Evolutionary conservation across 2,888 invertebrate genomes (phyloP), one percentile per base, ranked within the genome.

Genomic region (Maniola hyperantus): DNA sequence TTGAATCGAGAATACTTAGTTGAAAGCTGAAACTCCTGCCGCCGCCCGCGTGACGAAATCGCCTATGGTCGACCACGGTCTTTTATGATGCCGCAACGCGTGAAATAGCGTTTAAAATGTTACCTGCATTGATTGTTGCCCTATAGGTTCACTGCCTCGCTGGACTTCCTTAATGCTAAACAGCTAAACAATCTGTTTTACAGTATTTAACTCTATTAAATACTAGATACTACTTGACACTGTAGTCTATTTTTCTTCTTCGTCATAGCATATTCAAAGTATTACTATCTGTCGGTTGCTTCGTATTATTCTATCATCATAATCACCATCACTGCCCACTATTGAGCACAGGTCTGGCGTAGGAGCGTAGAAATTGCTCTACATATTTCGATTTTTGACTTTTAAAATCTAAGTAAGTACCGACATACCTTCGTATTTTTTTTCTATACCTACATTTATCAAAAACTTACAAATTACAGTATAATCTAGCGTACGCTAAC

Each of bases 41-140:
- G 36, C 60, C 46, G 59, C 72, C 60, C 46, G 59, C 72, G 73
- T 72, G 72, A 73, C 74, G 68, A 73, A 73, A 72, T 68, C 13
- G 53, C 67, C 70, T 46, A 55, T 54, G 59, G 65, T 61, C 18
- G 34, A 34, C 66, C 68, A 66, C 61, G 67, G 63, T 62, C 73
- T 70, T 74, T 76, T 76, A 74, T 71, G 72, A 71, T 70, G 72
- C 72, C 66, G 71, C 72, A 70, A 67, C 62, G 72, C 75, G 75
- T 76, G 74, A 76, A 77, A 76, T 76, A 70, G 71, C 67, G 59
- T 64, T 69, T 67, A 62, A 67, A 54, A 48, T 62, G 65, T 68
- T 70, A 67, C 73, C 68, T 68, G 67, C 59, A 4, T 59, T n/a
- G n/a, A 33, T 46, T 59, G 59, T 59, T 59, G 34, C 33, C 34